These are phyloP conservation scores for Yoshiicerus persimilis DNA, from an alignment of 1,140 invertebrate genomes.

Conservation along the genomic window DNA sequence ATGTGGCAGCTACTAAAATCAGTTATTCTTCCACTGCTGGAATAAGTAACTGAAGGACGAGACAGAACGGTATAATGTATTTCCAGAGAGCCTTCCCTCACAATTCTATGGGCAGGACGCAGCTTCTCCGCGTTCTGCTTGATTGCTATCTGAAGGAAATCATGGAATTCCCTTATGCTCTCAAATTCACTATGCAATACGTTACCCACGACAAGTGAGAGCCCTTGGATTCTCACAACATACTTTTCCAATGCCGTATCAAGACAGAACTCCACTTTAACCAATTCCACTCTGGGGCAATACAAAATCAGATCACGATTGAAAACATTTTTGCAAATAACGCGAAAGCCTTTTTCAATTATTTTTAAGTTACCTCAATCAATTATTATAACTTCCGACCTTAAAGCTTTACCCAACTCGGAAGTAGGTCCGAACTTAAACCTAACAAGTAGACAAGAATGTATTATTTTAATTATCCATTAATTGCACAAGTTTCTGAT, in stretches of 20 bases:
- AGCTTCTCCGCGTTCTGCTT: not conserved
- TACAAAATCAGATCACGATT: not conserved
- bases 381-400: too few relatives aligned
- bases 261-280: not conserved
- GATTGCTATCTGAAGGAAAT: not conserved
- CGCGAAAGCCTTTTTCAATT: too few relatives aligned
- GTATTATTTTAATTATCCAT: too few relatives aligned
- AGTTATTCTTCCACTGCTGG: not conserved
- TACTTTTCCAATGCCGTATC: not conserved
- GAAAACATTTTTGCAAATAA: too few relatives aligned
- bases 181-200: not conserved
- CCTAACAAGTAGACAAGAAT: too few relatives aligned
- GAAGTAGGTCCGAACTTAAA: too few relatives aligned
- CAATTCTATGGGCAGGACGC: not conserved
- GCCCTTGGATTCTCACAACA: not conserved
- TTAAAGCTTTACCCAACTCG: too few relatives aligned
- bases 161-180: slow-evolving; percentile 1
- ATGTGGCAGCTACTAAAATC: not conserved
- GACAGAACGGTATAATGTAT: too few relatives aligned
- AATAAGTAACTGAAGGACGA: not conserved
- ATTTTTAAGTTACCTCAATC: too few relatives aligned
- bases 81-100: not conserved
- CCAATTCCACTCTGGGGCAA: not conserved
- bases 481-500: too few relatives aligned
- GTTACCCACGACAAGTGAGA: not conserved